phyloP scores from a whole-genome alignment of 2,888 invertebrate genomes.

The Nomada hirtipes region DNA sequence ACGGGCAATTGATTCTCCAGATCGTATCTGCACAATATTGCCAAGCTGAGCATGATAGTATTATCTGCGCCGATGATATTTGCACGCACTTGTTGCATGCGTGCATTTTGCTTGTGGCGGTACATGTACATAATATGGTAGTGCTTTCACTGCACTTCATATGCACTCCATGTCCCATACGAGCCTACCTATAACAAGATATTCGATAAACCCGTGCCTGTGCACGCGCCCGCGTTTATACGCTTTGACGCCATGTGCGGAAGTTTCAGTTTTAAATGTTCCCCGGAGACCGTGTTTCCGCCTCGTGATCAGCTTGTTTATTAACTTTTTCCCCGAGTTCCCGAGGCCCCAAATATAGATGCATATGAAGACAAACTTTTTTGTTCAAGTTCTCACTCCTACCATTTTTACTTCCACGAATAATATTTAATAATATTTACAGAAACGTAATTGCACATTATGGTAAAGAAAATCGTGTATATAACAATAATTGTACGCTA shows the following conservation, averaged over 20 bases:
- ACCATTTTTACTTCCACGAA: background rate
- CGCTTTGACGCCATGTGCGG: slow-evolving; percentile 73
- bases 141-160: slow-evolving; percentile 83
- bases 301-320: slow-evolving; percentile 63
- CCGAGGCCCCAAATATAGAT: background rate
- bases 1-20: slow-evolving; percentile 79
- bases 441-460: background rate
- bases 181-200: slow-evolving; percentile 81
- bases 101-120: slow-evolving; percentile 78
- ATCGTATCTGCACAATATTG: slow-evolving; percentile 77
- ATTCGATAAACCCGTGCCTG: slow-evolving; percentile 76
- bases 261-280: slow-evolving; percentile 76
- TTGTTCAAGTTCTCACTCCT: background rate
- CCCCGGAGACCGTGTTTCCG: slow-evolving; percentile 71
- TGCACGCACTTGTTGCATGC: slow-evolving; percentile 83
- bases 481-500: no score
- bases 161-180: slow-evolving; percentile 82
- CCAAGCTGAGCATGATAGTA: slow-evolving; percentile 82
- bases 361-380: slow-evolving; percentile 19
- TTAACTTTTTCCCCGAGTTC: slow-evolving; percentile 57
- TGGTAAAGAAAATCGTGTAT: background rate
- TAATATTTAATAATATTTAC: background rate
- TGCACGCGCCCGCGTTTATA: slow-evolving; percentile 72
- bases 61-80: slow-evolving; percentile 82
- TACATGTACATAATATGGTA: slow-evolving; percentile 78